phyloP scores from a whole-genome alignment of 2,888 invertebrate genomes.

The Charanyca ferruginea region DNA sequence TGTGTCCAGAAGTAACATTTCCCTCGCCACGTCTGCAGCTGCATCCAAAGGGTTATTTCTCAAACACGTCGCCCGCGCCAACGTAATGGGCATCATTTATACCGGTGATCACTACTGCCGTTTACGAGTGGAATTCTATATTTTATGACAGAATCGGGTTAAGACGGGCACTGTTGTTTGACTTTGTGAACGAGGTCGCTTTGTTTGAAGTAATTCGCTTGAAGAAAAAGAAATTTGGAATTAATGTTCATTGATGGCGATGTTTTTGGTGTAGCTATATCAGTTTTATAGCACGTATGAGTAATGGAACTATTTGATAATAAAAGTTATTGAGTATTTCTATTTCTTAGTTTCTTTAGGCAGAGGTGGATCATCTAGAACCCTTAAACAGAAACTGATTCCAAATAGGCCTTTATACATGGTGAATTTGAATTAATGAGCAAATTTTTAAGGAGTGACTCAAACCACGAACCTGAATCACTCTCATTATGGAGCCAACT shows the following conservation, averaged over 20 bases:
- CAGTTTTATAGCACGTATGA: too few relatives aligned
- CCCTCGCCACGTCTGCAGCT: slow-evolving; percentile 75
- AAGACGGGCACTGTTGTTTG: slow-evolving; percentile 36
- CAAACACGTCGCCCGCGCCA: slow-evolving; percentile 77
- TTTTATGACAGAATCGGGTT: slow-evolving; percentile 64
- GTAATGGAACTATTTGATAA: too few relatives aligned
- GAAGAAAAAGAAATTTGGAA: background rate
- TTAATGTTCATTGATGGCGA: background rate
- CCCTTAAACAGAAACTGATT: too few relatives aligned
- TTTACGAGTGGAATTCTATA: slow-evolving; percentile 74
- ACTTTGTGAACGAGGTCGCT: background rate
- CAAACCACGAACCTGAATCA: too few relatives aligned
- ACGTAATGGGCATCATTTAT: slow-evolving; percentile 82
- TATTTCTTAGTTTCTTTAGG: too few relatives aligned
- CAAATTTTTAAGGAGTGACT: too few relatives aligned
- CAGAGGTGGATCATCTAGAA: too few relatives aligned
- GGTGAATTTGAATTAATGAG: too few relatives aligned
- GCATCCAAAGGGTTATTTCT: slow-evolving; percentile 85
- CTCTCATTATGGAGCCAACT: too few relatives aligned
- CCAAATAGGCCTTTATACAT: too few relatives aligned
- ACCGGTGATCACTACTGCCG: slow-evolving; percentile 79
- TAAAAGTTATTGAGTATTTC: too few relatives aligned
- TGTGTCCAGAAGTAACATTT: slow-evolving; percentile 70
- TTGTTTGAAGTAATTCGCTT: slow-evolving; percentile 5
- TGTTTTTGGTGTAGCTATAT: too few relatives aligned